A percentile compares a stretch with the other conserved stretches of the same genome.
Evolutionary conservation across 2,113 vertebrate genomes (phyloP).

Genomic region (Cygnus buccinator): DNA sequence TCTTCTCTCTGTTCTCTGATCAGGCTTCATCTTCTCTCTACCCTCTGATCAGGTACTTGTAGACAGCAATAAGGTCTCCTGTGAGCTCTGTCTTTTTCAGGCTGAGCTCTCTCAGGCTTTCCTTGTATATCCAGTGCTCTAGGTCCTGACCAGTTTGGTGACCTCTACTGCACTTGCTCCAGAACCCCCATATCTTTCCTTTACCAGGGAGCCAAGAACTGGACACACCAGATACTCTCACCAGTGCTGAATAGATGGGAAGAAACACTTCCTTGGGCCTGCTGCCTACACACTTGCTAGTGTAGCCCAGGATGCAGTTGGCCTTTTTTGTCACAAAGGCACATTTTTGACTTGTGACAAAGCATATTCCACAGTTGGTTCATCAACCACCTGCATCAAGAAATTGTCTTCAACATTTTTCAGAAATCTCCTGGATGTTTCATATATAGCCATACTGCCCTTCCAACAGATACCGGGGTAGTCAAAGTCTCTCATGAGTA

Average conservation of each 20-base stretch:
- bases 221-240: background rate
- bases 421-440: background rate
- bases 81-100: background rate
- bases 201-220: background rate
- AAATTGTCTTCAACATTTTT: background rate
- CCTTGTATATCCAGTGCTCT: background rate
- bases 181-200: background rate
- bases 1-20: background rate
- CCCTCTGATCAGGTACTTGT: fast-evolving
- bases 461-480: background rate
- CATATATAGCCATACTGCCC: background rate
- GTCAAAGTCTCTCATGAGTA: background rate
- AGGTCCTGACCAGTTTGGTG: background rate
- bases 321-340: background rate
- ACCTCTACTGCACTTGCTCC: background rate
- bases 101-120: background rate
- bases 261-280: background rate
- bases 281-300: background rate
- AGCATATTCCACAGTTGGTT: background rate
- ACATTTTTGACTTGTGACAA: background rate
- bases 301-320: fast-evolving
- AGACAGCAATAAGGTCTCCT: background rate
- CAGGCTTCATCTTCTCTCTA: too few species aligned
- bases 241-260: background rate
- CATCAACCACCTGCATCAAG: background rate